phyloP scores from a whole-genome alignment of 2,888 invertebrate species.

The Bembecia ichneumoniformis region DNA sequence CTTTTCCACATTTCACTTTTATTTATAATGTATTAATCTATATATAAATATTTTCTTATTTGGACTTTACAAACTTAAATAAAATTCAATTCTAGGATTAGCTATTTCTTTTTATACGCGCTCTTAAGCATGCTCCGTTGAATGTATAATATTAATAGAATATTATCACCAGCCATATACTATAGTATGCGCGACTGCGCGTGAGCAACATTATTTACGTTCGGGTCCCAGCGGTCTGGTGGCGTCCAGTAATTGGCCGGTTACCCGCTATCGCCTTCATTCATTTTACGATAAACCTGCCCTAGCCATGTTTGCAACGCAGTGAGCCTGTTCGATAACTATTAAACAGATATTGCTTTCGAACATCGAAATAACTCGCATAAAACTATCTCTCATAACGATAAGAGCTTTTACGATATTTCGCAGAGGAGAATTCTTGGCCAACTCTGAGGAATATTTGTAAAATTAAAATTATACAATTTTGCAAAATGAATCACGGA shows the following conservation, averaged over 20 bases:
- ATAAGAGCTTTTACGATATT: too few species aligned
- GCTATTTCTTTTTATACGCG: too few species aligned
- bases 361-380: background rate
- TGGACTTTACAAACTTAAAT: too few species aligned
- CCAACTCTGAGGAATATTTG: too few species aligned
- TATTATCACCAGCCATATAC: constrained; percentile 46
- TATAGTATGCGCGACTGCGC: constrained; percentile 30
- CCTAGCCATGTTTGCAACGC: constrained; percentile 18
- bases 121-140: constrained; percentile 32
- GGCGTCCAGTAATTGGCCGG: constrained; percentile 53
- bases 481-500: too few species aligned
- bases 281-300: constrained; percentile 62
- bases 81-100: too few species aligned
- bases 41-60: too few species aligned
- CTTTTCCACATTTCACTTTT: too few species aligned
- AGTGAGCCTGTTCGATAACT: constrained; percentile 24
- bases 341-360: background rate
- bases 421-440: too few species aligned
- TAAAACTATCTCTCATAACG: background rate
- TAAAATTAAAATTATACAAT: too few species aligned
- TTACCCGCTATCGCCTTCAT: constrained; percentile 60
- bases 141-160: constrained; percentile 43
- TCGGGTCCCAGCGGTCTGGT: background rate
- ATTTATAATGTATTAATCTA: too few species aligned
- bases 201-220: constrained; percentile 56